Conservation (phyloP, 2,888 invertebrate genomes). For the Parnassius mnemosyne region DNA sequence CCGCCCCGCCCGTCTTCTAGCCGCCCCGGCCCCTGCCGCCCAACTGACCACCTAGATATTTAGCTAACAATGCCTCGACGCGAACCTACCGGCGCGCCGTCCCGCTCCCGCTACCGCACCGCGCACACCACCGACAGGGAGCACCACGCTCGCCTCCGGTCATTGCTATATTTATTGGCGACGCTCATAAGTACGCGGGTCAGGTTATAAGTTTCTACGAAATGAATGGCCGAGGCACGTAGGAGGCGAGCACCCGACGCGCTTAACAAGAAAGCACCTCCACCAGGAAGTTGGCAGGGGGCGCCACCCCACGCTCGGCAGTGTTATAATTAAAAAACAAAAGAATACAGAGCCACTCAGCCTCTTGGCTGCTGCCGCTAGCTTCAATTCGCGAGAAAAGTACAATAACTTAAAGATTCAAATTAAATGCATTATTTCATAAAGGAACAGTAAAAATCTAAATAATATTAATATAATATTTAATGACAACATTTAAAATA, state of each 20-base stretch:
- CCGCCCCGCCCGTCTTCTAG: slow-evolving; percentile 60
- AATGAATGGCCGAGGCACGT: slow-evolving; percentile 79
- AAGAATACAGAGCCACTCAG: slow-evolving; percentile 78
- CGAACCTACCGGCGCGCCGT: slow-evolving; percentile 49
- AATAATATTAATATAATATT: neutral
- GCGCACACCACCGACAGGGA: slow-evolving; percentile 56
- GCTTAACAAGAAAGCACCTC: slow-evolving; percentile 76
- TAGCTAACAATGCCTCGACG: slow-evolving; percentile 78
- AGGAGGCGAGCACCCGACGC: slow-evolving; percentile 68
- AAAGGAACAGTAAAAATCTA: too few species aligned
- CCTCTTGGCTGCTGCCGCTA: slow-evolving; percentile 63
- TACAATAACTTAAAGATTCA: slow-evolving; percentile 52
- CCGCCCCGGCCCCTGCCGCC: slow-evolving; percentile 51
- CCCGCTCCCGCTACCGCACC: slow-evolving; percentile 57
- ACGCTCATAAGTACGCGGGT: slow-evolving; percentile 80
- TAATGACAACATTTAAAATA: neutral
- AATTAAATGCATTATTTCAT: neutral
- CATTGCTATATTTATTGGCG: slow-evolving; percentile 81
- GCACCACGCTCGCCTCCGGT: slow-evolving; percentile 64
- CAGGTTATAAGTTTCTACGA: slow-evolving; percentile 80
- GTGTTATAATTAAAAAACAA: slow-evolving; percentile 81
- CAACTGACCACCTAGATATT: slow-evolving; percentile 76
- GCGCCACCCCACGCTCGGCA: slow-evolving; percentile 59
- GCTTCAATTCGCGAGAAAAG: slow-evolving; percentile 68
- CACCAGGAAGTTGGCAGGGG: slow-evolving; percentile 64